Percentiles rank a stretch among this genome's conserved stretches.
Evolutionary conservation across 2,797 vertebrate species (phyloP).

Genomic region (Fistularia commersonii): DNA sequence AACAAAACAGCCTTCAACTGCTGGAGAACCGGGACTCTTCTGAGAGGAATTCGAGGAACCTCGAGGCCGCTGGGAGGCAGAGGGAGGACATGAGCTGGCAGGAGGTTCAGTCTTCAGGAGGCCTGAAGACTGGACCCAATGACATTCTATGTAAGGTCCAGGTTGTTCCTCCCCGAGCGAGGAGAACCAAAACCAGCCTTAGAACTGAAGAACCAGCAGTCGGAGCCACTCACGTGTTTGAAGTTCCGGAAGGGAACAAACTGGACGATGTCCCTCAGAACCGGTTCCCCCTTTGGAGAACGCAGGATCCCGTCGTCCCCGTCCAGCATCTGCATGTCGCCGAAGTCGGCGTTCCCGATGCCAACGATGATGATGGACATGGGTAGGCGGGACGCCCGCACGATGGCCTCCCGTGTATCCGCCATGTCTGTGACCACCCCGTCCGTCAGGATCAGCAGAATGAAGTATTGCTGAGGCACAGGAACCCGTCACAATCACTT

Average conservation of each 20-base stretch:
- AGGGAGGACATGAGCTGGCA: no score
- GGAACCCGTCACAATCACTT: not conserved
- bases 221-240: slow-evolving; percentile 85
- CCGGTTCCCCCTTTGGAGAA: slow-evolving; percentile 92
- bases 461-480: slow-evolving; percentile 90
- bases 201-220: not conserved
- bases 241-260: slow-evolving; percentile 98
- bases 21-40: no score
- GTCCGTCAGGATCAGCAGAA: slow-evolving; percentile 94
- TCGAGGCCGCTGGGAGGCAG: no score
- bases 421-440: slow-evolving; percentile 99
- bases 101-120: no score
- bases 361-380: slow-evolving; percentile 99
- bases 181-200: no score
- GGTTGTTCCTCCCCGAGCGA: no score
- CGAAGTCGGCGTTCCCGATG: slow-evolving; percentile 92
- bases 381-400: slow-evolving; percentile 94
- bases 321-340: slow-evolving; percentile 98
- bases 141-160: no score
- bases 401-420: slow-evolving; percentile 95
- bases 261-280: slow-evolving; percentile 95
- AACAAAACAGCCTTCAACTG: no score
- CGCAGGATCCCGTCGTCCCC: slow-evolving; percentile 93
- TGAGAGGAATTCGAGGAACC: no score
- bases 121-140: no score